These are phyloP conservation scores for Odontomachus brunneus DNA, from an alignment of 1,140 invertebrate genomes.

Conservation along the genomic window DNA sequence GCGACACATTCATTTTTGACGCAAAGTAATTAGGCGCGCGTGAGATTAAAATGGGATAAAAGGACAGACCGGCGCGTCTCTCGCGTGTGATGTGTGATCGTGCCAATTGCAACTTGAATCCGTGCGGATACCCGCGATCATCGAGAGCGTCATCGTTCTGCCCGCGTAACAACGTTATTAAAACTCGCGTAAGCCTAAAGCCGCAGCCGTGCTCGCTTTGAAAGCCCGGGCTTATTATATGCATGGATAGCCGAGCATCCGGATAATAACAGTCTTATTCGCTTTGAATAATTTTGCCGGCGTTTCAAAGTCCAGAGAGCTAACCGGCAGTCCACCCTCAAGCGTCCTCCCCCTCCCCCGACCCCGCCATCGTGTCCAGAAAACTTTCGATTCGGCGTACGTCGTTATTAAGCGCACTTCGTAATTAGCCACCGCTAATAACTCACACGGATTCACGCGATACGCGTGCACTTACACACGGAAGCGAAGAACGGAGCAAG, in stretches of 20 bases:
- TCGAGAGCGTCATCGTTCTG: slow-evolving; percentile 20
- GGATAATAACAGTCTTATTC: slow-evolving; percentile 50
- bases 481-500: background rate
- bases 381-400: slow-evolving; percentile 44
- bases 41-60: slow-evolving; percentile 18
- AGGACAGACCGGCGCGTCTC: background rate
- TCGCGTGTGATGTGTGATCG: background rate
- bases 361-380: background rate
- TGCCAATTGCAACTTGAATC: slow-evolving; percentile 19
- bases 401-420: slow-evolving; percentile 61
- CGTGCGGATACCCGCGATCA: slow-evolving; percentile 7
- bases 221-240: slow-evolving; percentile 53
- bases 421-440: slow-evolving; percentile 66
- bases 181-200: slow-evolving; percentile 54
- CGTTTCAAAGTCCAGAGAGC: slow-evolving; percentile 21
- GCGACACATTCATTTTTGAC: background rate
- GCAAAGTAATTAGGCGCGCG: background rate
- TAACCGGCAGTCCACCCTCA: slow-evolving; percentile 12
- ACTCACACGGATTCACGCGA: slow-evolving; percentile 34
- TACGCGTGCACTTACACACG: background rate
- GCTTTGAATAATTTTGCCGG: slow-evolving; percentile 54
- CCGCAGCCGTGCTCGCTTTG: slow-evolving; percentile 22
- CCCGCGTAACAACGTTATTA: slow-evolving; percentile 24
- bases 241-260: slow-evolving; percentile 43
- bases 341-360: background rate